Conservation (phyloP, 2,797 vertebrate genomes). For the Pterois miles region DNA sequence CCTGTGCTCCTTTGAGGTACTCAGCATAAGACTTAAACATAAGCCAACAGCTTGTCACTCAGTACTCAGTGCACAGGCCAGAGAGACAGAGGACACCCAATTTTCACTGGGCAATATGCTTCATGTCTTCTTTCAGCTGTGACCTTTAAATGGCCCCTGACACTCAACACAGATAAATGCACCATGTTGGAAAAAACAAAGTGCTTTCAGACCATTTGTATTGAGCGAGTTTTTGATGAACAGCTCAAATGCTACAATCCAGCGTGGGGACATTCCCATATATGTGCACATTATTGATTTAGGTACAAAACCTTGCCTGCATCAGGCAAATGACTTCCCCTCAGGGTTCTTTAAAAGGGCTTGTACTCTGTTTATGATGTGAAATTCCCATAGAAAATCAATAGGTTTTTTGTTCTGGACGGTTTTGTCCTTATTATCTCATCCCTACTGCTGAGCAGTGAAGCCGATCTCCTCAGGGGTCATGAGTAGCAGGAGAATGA, state of each 20-base stretch:
- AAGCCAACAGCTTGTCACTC: conserved; percentile 52
- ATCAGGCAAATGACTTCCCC: conserved; percentile 58
- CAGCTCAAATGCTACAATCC: conserved; percentile 35
- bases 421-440: conserved; percentile 69
- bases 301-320: conserved; percentile 43
- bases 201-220: conserved; percentile 54
- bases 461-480: conserved; percentile 40
- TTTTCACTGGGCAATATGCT: conserved; percentile 48
- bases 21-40: conserved; percentile 28
- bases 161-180: conserved; percentile 31
- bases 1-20: conserved; percentile 18
- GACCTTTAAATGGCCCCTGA: conserved; percentile 64
- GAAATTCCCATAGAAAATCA: conserved; percentile 64
- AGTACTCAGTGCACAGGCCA: conserved; percentile 37
- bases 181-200: conserved; percentile 41
- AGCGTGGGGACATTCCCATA: conserved; percentile 37
- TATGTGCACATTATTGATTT: conserved; percentile 56
- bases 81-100: conserved; percentile 26
- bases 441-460: conserved; percentile 57
- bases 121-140: conserved; percentile 44
- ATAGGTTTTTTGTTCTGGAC: conserved; percentile 49
- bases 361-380: conserved; percentile 55
- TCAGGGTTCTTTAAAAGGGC: conserved; percentile 41
- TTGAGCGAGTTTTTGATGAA: conserved; percentile 53
- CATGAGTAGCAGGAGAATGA: conserved; percentile 29